Conservation (phyloP, 2,797 vertebrate genomes). For the Sciurus carolinensis region DNA sequence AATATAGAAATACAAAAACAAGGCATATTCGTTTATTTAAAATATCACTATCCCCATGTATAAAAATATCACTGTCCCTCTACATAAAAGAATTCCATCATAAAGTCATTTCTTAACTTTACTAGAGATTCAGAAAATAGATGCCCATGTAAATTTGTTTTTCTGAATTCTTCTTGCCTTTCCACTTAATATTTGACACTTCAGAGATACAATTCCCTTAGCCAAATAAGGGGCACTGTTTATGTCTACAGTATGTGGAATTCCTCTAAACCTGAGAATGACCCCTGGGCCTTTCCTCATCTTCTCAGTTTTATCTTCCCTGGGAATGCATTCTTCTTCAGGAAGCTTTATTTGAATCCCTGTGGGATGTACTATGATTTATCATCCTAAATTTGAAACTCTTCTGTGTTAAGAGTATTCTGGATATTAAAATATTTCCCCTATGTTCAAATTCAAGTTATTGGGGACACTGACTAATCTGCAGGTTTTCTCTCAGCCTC, state of each 20-base stretch:
- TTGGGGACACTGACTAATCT: no score
- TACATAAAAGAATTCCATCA: not conserved
- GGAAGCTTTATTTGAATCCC: not conserved
- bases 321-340: not conserved
- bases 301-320: not conserved
- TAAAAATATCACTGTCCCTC: not conserved
- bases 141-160: not conserved
- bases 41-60: not conserved
- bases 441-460: no score
- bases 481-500: no score
- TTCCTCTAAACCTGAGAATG: not conserved
- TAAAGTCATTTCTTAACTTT: not conserved
- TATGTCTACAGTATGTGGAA: not conserved
- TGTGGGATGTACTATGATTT: not conserved
- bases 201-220: not conserved
- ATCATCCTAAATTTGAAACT: not conserved
- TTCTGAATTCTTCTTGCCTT: not conserved
- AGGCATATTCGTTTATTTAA: not conserved
- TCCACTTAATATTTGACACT: not conserved
- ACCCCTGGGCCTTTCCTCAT: not conserved
- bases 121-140: not conserved
- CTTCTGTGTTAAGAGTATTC: not conserved
- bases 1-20: not conserved
- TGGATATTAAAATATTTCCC: no score
- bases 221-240: not conserved